Percentiles rank a stretch among this genome's conserved stretches.
Evolutionary conservation across 2,113 vertebrate genomes (phyloP).

Genomic region (Mastomys natalensis): DNA sequence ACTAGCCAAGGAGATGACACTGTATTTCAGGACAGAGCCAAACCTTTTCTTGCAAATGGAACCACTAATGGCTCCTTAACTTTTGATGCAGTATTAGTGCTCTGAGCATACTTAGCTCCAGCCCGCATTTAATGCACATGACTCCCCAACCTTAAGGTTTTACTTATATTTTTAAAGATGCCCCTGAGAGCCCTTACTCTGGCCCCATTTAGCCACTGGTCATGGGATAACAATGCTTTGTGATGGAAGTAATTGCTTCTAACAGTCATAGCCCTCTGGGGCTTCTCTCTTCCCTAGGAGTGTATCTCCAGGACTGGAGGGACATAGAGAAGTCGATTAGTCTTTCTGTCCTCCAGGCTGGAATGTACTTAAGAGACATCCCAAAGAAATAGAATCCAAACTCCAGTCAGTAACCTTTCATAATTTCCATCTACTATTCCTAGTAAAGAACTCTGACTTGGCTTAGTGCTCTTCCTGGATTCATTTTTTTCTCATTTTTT

Average conservation of each 20-base stretch:
- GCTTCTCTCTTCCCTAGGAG: constrained; percentile 61
- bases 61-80: constrained; percentile 71
- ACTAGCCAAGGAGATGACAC: constrained; percentile 22
- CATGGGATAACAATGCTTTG: constrained; percentile 61
- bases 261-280: constrained; percentile 68
- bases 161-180: constrained; percentile 74
- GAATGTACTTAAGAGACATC: constrained; percentile 59
- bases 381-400: constrained; percentile 61
- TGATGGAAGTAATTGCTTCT: constrained; percentile 70
- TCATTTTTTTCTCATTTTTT: constrained; percentile 40
- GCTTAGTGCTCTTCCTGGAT: not conserved
- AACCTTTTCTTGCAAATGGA: constrained; percentile 58
- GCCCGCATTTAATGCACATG: constrained; percentile 63
- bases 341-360: constrained; percentile 60
- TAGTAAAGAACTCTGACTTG: constrained; percentile 9
- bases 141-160: constrained; percentile 77
- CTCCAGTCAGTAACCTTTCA: constrained; percentile 28
- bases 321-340: constrained; percentile 60
- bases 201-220: constrained; percentile 68
- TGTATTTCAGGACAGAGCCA: constrained; percentile 30
- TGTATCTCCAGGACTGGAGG: constrained; percentile 46
- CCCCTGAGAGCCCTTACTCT: constrained; percentile 73
- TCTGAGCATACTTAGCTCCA: constrained; percentile 62
- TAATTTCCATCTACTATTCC: constrained; percentile 47
- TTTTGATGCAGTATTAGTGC: constrained; percentile 65